Percentiles rank a stretch among this genome's conserved stretches.
These are phyloP conservation scores for Sarcophaga peregrina DNA, from an alignment of 1,140 invertebrate genomes.

Conservation along the genomic window DNA sequence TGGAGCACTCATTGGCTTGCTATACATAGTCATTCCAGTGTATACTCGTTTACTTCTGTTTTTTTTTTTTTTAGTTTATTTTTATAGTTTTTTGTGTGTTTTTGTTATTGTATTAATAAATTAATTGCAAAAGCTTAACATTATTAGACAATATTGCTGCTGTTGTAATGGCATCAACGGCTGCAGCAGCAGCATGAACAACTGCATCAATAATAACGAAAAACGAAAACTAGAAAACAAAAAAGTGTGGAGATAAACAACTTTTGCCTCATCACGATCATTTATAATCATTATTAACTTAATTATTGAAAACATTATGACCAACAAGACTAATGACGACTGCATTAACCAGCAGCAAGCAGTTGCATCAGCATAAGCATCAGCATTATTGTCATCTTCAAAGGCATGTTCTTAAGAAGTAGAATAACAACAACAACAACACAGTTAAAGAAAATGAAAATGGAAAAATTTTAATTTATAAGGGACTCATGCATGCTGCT, in stretches of 20 bases:
- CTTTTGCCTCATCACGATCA: not conserved
- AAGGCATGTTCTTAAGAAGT: too few species aligned
- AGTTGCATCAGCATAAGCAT: too few species aligned
- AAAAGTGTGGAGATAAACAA: not conserved
- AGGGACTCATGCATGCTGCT: not conserved
- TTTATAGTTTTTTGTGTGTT: not conserved
- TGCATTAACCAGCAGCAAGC: too few species aligned
- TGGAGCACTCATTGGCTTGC: not conserved
- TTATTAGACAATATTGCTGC: too few species aligned
- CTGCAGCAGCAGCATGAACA: not conserved
- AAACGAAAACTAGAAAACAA: not conserved
- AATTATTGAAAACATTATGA: too few species aligned
- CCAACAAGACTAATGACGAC: too few species aligned
- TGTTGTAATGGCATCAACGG: not conserved
- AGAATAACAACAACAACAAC: not conserved
- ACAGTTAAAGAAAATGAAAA: not conserved
- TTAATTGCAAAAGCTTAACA: slow-evolving; percentile 19
- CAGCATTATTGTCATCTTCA: not conserved
- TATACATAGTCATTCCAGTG: too few species aligned
- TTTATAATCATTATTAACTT: too few species aligned
- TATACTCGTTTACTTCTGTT: too few species aligned
- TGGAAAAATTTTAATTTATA: too few species aligned
- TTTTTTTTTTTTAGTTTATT: too few species aligned
- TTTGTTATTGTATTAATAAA: slow-evolving; percentile 38
- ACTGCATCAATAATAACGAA: not conserved